These are phyloP conservation scores for Mormoops blainvillei DNA, from an alignment of 2,113 vertebrate species.

Conservation along the genomic window DNA sequence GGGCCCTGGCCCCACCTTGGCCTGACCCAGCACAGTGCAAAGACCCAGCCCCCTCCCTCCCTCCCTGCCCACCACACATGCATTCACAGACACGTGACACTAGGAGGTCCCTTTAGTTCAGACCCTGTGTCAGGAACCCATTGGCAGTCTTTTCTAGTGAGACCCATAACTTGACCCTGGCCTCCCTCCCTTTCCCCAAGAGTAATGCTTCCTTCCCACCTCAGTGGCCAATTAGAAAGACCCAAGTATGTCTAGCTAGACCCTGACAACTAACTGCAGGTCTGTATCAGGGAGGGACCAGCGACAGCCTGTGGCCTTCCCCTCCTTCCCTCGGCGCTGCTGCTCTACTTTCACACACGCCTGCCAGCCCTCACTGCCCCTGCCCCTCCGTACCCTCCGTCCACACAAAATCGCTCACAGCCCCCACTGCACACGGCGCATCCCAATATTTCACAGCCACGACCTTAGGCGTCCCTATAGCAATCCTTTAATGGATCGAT, in stretches of 20 bases:
- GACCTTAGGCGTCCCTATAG: not conserved
- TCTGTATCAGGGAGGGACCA: not conserved
- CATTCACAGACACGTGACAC: not conserved
- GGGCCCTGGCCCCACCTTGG: not conserved
- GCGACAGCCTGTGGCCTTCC: not conserved
- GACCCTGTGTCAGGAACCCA: not conserved
- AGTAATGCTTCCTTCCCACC: not conserved
- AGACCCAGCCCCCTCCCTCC: not conserved
- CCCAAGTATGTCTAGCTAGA: not conserved
- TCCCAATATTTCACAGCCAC: not conserved
- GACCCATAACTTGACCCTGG: not conserved
- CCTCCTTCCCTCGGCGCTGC: not conserved
- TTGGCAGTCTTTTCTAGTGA: not conserved
- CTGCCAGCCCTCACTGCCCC: fast-evolving
- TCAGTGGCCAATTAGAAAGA: not conserved
- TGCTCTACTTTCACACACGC: not conserved
- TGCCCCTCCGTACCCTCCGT: not conserved
- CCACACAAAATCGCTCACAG: not conserved
- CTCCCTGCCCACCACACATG: not conserved
- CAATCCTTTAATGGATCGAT: not conserved
- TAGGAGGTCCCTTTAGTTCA: not conserved
- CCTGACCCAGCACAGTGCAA: not conserved
- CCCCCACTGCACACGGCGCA: not conserved
- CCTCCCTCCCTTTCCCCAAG: not conserved
- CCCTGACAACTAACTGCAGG: not conserved